These are phyloP conservation scores for Epiblema foenella DNA, from an alignment of 2,888 invertebrate genomes.

Conservation along the genomic window DNA sequence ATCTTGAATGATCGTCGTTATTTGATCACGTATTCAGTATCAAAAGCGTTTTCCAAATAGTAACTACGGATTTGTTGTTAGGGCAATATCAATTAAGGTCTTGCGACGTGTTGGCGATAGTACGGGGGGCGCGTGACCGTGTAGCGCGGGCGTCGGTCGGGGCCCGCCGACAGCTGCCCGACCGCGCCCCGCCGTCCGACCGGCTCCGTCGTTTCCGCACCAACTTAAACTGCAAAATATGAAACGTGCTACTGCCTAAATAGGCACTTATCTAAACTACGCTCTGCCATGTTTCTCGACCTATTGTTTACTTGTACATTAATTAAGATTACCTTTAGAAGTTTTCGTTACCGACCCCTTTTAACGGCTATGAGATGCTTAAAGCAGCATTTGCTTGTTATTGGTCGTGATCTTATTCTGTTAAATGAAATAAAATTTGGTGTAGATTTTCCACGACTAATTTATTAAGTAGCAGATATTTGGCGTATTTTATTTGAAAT, in stretches of 20 bases:
- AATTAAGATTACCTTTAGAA: constrained; percentile 69
- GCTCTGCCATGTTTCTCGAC: constrained; percentile 61
- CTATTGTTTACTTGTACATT: constrained; percentile 74
- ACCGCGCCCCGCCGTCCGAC: constrained; percentile 43
- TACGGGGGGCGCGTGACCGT: constrained; percentile 58
- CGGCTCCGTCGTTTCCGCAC: constrained; percentile 48
- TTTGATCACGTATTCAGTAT: constrained; percentile 48
- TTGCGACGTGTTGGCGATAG: constrained; percentile 65
- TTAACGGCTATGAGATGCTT: constrained; percentile 47
- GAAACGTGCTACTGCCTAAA: constrained; percentile 80
- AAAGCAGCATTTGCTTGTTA: constrained; percentile 38
- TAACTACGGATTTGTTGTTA: constrained; percentile 64
- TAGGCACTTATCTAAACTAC: constrained; percentile 72
- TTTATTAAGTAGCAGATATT: neutral
- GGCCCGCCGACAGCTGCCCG: constrained; percentile 38
- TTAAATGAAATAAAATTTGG: constrained; percentile 16
- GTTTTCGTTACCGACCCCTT: constrained; percentile 57
- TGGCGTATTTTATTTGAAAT: neutral
- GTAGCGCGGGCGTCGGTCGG: constrained; percentile 46
- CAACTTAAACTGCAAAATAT: constrained; percentile 70
- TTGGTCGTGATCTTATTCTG: constrained; percentile 31
- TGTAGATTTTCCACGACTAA: neutral
- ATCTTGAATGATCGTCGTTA: neutral
- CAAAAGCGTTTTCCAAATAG: constrained; percentile 54
- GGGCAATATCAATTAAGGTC: constrained; percentile 76